phyloP scores from a whole-genome alignment of 2,113 vertebrate genomes.

The Bufo gargarizans region DNA sequence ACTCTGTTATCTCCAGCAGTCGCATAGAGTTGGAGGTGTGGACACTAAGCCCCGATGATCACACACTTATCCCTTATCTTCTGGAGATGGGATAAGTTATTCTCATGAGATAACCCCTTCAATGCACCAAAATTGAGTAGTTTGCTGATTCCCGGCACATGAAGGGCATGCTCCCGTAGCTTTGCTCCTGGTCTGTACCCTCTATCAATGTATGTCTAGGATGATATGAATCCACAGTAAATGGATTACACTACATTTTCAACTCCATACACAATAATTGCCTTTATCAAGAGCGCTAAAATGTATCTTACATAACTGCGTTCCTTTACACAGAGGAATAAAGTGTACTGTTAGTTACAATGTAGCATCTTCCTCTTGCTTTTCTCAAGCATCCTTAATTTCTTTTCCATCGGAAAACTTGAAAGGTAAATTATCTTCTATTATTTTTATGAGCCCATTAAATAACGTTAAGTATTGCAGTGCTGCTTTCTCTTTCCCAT shows the following conservation, averaged over 20 bases:
- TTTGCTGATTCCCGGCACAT: no score
- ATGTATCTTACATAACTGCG: background rate
- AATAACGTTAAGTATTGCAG: slow-evolving; percentile 2
- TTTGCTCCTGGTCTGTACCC: background rate
- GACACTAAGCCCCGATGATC: no score
- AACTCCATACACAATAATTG: background rate
- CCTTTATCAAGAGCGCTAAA: background rate
- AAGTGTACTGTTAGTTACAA: background rate
- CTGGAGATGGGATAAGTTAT: no score
- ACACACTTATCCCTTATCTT: no score
- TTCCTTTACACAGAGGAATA: background rate
- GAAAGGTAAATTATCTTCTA: slow-evolving; percentile 17
- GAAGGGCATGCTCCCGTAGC: no score
- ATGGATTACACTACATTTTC: background rate
- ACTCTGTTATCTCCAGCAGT: no score
- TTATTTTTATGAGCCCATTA: slow-evolving; percentile 31
- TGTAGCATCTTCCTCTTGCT: background rate
- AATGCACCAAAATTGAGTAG: no score
- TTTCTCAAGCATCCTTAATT: slow-evolving; percentile 4
- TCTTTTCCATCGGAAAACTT: slow-evolving; percentile 7
- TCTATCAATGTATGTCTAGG: background rate
- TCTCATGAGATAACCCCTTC: no score
- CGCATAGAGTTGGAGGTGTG: no score
- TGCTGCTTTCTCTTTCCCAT: slow-evolving; percentile 2
- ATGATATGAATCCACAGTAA: background rate